A percentile compares a stretch with the other conserved stretches of the same genome.
These are phyloP conservation scores for Elaphurus davidianus DNA, from an alignment of 2,113 vertebrate species.

Conservation along the genomic window DNA sequence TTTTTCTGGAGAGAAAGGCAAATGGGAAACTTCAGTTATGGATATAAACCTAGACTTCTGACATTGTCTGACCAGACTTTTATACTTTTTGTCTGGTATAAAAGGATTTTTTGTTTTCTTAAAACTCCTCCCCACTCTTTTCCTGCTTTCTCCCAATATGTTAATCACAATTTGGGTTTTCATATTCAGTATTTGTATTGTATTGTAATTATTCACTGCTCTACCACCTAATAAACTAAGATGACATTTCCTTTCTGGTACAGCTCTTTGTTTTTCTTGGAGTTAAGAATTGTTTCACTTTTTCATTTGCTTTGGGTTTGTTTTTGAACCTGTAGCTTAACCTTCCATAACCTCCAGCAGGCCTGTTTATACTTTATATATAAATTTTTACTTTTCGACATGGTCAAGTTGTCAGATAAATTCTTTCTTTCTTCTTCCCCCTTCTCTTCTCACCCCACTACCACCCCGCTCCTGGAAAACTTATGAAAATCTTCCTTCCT, in stretches of 20 bases:
- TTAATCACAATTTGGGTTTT: neutral
- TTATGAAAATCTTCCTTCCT: neutral
- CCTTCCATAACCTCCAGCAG: neutral
- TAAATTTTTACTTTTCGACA: neutral
- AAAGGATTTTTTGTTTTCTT: neutral
- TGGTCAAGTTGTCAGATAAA: neutral
- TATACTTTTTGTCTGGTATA: neutral
- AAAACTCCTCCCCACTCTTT: neutral
- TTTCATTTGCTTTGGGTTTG: neutral
- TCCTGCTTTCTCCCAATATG: neutral
- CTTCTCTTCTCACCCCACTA: neutral
- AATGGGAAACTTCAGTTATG: neutral
- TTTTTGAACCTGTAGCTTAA: neutral
- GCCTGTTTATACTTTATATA: neutral
- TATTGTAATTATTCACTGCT: neutral
- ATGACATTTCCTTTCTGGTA: neutral
- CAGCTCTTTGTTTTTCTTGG: neutral
- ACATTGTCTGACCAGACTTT: neutral
- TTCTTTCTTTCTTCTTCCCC: neutral
- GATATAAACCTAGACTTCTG: neutral
- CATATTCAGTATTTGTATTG: neutral
- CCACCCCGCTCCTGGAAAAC: neutral
- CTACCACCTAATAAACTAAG: neutral
- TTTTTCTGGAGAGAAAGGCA: conserved; percentile 1
- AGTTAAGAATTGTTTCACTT: neutral